A percentile compares a stretch with the other conserved stretches of the same genome.
Conservation (phyloP, 2,797 vertebrate genomes). For the Periophthalmus magnuspinnatus region DNA sequence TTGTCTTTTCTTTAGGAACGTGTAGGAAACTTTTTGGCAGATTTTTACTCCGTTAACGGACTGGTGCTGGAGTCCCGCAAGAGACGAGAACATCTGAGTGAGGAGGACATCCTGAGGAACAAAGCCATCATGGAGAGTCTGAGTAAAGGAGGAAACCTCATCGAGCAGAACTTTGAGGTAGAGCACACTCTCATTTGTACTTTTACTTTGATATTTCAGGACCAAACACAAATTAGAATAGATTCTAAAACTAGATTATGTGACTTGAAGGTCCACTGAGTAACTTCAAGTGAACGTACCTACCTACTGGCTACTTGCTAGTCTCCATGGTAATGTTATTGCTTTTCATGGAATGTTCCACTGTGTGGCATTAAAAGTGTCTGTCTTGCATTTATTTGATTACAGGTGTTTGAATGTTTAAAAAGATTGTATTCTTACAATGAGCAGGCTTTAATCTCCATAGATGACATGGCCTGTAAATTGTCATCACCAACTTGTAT, state of each 20-base stretch:
- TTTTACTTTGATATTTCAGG: neutral
- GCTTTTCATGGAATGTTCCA: too few relatives aligned
- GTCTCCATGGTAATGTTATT: too few relatives aligned
- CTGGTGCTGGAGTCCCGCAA: conserved; percentile 96
- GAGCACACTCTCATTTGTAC: neutral
- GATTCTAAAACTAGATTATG: neutral
- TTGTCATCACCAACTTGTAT: too few relatives aligned
- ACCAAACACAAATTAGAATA: neutral
- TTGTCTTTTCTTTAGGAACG: conserved; percentile 82
- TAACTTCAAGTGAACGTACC: too few relatives aligned
- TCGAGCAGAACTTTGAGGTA: conserved; percentile 98
- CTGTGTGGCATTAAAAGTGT: too few relatives aligned
- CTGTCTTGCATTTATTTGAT: too few relatives aligned
- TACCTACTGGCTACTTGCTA: too few relatives aligned
- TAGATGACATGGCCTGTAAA: too few relatives aligned
- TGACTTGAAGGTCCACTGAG: neutral
- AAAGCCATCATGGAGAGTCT: conserved; percentile 99
- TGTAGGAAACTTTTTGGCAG: conserved; percentile 95
- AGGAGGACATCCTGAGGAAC: conserved; percentile 97
- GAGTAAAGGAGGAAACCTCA: conserved; percentile 95
- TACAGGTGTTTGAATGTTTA: too few relatives aligned
- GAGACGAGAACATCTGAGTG: conserved; percentile 94
- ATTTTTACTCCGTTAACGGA: conserved; percentile 96
- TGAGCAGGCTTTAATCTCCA: too few relatives aligned
- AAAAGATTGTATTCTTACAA: too few relatives aligned